Conservation (phyloP, 2,797 vertebrate species). For the Naso thynnoides region DNA sequence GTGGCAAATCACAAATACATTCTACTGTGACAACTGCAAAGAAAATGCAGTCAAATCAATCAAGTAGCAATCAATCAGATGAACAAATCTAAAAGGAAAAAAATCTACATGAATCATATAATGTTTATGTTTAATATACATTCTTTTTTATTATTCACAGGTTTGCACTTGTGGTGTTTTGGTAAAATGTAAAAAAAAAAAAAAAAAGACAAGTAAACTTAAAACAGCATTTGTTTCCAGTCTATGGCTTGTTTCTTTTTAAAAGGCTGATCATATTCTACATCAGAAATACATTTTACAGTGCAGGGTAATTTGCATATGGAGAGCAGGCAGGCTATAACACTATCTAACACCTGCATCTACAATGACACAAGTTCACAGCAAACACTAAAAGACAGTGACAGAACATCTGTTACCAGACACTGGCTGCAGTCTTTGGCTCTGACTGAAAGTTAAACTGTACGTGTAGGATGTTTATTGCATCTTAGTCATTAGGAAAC, state of each 20-base stretch:
- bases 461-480: background rate
- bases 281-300: conserved; percentile 44
- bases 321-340: conserved; percentile 29
- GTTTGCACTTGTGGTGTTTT: conserved; percentile 86
- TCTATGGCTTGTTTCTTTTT: conserved; percentile 63
- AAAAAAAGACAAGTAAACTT: conserved; percentile 43
- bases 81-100: conserved; percentile 58
- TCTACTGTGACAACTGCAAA: conserved; percentile 57
- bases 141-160: conserved; percentile 70
- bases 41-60: conserved; percentile 57
- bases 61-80: conserved; percentile 51
- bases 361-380: conserved; percentile 31
- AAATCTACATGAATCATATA: conserved; percentile 56
- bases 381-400: conserved; percentile 37
- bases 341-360: conserved; percentile 49
- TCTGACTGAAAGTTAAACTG: conserved; percentile 32
- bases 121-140: conserved; percentile 64
- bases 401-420: conserved; percentile 38
- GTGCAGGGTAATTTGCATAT: conserved; percentile 49
- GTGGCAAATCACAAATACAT: conserved; percentile 30
- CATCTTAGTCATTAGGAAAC: background rate
- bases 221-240: conserved; percentile 50
- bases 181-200: conserved; percentile 11
- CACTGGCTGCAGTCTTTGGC: conserved; percentile 59
- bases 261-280: conserved; percentile 42